Evolutionary conservation across 2,888 invertebrate genomes (phyloP).

Genomic region (Meandrusa payeni): DNA sequence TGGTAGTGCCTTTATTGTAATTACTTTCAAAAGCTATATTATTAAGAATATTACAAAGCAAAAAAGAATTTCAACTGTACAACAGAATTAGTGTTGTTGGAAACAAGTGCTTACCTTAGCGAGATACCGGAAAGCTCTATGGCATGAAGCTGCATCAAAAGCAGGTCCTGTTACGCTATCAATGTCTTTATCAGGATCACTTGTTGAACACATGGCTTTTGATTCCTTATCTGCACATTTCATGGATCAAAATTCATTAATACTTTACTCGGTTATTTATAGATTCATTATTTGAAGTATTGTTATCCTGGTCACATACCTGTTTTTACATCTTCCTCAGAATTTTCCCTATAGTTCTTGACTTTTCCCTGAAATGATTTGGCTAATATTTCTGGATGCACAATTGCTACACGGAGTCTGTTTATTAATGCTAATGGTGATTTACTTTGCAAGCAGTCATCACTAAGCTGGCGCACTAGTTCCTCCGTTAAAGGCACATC

Average conservation of each 20-base stretch:
- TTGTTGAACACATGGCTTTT: constrained; percentile 62
- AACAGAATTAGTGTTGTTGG: too few species aligned
- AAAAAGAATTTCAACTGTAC: too few species aligned
- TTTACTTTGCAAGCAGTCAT: constrained; percentile 85
- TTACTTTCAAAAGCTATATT: too few species aligned
- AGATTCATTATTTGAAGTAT: too few species aligned
- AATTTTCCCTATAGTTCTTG: constrained; percentile 34
- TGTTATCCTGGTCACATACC: too few species aligned
- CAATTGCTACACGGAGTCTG: constrained; percentile 89
- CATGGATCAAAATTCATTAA: too few species aligned
- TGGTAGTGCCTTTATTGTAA: too few species aligned
- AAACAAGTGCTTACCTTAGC: constrained; percentile 64
- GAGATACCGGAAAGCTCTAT: constrained; percentile 83
- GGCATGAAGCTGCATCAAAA: constrained; percentile 87
- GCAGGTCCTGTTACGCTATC: constrained; percentile 84
- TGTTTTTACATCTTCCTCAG: constrained; percentile 35
- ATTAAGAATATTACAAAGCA: too few species aligned
- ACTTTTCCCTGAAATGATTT: constrained; percentile 83
- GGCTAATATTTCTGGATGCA: constrained; percentile 81
- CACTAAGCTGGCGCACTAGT: constrained; percentile 86
- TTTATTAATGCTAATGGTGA: constrained; percentile 87
- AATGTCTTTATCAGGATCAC: constrained; percentile 92
- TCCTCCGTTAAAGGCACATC: constrained; percentile 86
- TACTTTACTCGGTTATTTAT: too few species aligned
- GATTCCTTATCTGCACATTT: constrained; percentile 58